These are phyloP conservation scores for Martes flavigula DNA, from an alignment of 2,797 vertebrate genomes.

Conservation along the genomic window DNA sequence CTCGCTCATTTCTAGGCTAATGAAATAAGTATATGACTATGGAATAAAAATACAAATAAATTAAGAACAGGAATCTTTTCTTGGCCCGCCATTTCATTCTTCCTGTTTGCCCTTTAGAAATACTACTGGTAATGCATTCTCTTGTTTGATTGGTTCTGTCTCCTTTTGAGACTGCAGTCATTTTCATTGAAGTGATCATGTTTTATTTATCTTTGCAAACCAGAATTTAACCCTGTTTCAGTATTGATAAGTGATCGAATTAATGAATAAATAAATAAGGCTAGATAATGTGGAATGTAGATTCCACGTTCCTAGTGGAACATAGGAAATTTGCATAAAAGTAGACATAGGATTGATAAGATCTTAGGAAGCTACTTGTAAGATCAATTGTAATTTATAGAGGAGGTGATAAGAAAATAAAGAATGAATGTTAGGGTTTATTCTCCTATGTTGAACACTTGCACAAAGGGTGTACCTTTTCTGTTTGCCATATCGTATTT, in stretches of 20 bases:
- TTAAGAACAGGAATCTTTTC: not conserved
- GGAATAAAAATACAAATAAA: not conserved
- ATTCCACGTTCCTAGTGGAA: not conserved
- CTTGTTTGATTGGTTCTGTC: not conserved
- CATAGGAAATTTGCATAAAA: not conserved
- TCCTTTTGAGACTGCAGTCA: not conserved
- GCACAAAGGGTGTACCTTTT: not conserved
- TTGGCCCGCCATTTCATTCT: not conserved
- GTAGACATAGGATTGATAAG: not conserved
- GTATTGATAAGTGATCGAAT: not conserved
- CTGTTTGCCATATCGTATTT: not conserved
- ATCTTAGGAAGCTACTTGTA: not conserved
- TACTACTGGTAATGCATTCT: not conserved
- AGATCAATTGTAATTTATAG: not conserved
- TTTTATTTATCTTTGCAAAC: not conserved
- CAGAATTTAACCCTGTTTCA: not conserved
- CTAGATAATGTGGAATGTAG: not conserved
- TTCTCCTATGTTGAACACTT: not conserved
- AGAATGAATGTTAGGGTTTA: not conserved
- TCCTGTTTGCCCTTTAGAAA: not conserved
- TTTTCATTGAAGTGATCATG: not conserved
- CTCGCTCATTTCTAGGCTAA: not conserved
- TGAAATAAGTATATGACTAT: not conserved
- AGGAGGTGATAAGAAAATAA: not conserved
- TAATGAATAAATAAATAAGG: conserved; percentile 6